phyloP scores from a whole-genome alignment of 2,888 invertebrate species.

The Ormyrus labotus region DNA sequence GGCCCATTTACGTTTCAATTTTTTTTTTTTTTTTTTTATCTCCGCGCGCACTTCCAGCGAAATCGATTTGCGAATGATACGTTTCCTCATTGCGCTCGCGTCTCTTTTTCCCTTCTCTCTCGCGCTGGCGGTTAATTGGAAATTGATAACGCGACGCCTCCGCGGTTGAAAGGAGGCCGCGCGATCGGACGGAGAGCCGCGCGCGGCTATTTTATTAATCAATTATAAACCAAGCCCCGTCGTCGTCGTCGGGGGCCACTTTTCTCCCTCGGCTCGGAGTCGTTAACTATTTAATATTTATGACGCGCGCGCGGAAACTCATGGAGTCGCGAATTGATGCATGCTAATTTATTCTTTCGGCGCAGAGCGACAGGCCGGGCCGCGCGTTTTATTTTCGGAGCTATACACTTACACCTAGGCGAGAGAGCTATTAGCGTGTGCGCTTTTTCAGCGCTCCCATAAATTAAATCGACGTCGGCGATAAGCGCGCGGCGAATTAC shows the following conservation, averaged over 20 bases:
- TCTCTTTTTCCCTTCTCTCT: neutral
- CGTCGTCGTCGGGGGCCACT: neutral
- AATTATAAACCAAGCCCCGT: conserved; percentile 1
- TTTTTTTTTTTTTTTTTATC: neutral
- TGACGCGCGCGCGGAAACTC: conserved; percentile 37
- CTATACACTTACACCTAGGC: neutral
- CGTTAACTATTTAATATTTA: conserved; percentile 39
- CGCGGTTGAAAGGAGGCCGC: neutral
- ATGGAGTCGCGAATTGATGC: conserved; percentile 16
- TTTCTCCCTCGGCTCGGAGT: neutral
- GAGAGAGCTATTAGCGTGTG: conserved; percentile 17
- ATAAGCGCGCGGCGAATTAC: neutral
- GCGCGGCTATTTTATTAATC: conserved; percentile 21
- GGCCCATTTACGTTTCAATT: conserved; percentile 7
- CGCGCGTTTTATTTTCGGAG: neutral
- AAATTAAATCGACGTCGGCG: neutral
- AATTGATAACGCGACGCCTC: neutral
- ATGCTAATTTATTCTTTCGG: conserved; percentile 47
- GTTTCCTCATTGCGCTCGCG: neutral
- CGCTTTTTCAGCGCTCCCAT: neutral
- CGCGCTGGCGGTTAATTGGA: neutral
- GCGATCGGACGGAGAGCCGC: neutral
- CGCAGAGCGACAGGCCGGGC: neutral
- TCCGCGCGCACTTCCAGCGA: neutral
- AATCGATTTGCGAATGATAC: too few species aligned